Base-by-base conservation (phyloP, 2,113 vertebrate genomes). In the Ailurus styani region DNA sequence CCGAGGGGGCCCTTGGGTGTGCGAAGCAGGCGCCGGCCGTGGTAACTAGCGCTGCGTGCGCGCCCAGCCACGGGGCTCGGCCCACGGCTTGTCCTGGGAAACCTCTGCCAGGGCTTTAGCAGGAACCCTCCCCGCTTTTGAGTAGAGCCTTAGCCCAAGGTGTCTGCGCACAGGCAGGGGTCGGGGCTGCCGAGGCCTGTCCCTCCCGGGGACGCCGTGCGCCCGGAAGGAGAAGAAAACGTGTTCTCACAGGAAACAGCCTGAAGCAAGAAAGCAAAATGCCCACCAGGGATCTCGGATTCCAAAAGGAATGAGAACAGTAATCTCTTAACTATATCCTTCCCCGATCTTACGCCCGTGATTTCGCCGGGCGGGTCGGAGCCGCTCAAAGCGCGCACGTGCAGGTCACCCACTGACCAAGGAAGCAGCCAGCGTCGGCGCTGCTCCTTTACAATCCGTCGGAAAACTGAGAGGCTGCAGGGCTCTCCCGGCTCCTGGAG, bases 161-260 rank as follows among this genome's bases (percentile, higher is more conserved):
- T 55, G 52, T 83, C 68, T 23, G 21, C 37, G n/a, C 20, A 20
- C 1, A n/a, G 20, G 40, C 64, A n/a, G 40, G 1, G 15, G 21
- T 34, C 54, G 21, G 6, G 13, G 55, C 64, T 17, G 52, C 47
- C 14, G 27, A 11, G 45, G 15, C 42, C 5, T 8, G 10, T 64
- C 40, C 60, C 60, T 37, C 12, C 6, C 0, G 0, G 3, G 52
- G 8, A 34, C 13, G 4, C 6, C 17, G 1, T 13, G 2, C 2
- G 8, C 29, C 88, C 29, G 60, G 57, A 29, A 18, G 4, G n/a
- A 12, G 6, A 34, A 52, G 45, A 60, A 78, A 68, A 9, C 66
- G 2, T 4, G 47, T 27, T 54, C 57, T 66, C 52, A 18, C 4
- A 50, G 47, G 34, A n/a, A 42, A 13, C 8, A 79, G 62, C 75